Evolutionary conservation across 2,888 invertebrate genomes (phyloP).

Genomic region (Eupithecia abbreviata): DNA sequence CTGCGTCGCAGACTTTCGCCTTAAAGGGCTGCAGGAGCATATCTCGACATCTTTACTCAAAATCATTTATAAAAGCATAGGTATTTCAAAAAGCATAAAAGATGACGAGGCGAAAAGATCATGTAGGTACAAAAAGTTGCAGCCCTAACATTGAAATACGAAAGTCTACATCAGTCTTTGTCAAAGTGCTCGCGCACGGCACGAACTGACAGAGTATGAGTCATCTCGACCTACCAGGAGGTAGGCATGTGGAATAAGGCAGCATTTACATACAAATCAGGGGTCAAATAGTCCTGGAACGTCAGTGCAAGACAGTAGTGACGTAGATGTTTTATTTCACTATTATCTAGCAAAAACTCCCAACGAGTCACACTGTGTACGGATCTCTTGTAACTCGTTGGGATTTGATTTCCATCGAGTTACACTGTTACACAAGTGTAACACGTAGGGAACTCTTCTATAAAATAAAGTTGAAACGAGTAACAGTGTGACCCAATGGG

Average conservation of each 20-base stretch:
- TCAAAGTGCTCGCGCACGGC: constrained; percentile 52
- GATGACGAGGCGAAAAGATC: constrained; percentile 14
- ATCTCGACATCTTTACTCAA: neutral
- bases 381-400: no score
- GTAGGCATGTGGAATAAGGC: constrained; percentile 34
- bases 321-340: no score
- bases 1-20: no score
- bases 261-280: constrained; percentile 14
- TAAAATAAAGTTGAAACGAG: no score
- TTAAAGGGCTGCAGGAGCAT: neutral
- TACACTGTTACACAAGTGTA: no score
- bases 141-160: constrained; percentile 42
- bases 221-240: constrained; percentile 67
- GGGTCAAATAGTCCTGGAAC: neutral
- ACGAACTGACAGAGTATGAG: constrained; percentile 55
- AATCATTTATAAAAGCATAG: neutral
- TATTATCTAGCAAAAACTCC: no score
- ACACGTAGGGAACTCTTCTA: no score
- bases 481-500: no score
- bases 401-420: no score
- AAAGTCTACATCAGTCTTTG: constrained; percentile 55
- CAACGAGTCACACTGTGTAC: no score
- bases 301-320: neutral
- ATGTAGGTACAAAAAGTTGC: constrained; percentile 17
- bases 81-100: constrained; percentile 6